These are phyloP conservation scores for Cryptus viduatorius DNA, from an alignment of 2,888 invertebrate species.

Conservation along the genomic window DNA sequence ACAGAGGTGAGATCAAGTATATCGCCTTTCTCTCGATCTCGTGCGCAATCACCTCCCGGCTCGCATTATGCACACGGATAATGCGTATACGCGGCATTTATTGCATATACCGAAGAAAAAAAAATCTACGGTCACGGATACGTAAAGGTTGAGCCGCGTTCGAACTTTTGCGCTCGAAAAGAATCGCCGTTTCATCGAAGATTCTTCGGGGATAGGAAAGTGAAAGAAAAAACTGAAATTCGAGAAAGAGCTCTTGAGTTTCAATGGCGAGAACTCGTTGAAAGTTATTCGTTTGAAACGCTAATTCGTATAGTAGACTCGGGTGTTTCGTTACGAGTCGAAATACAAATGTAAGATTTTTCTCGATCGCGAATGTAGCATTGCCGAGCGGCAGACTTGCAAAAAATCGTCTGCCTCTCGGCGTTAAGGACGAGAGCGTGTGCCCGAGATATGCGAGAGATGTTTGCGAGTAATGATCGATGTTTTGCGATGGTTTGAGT, in stretches of 20 bases:
- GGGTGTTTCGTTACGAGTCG: not conserved
- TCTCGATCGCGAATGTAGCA: conserved; percentile 19
- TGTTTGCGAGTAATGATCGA: conserved; percentile 76
- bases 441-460: conserved; percentile 58
- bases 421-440: conserved; percentile 62
- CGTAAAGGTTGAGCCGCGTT: not conserved
- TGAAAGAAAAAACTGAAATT: too few species aligned
- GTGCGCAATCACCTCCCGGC: conserved; percentile 65
- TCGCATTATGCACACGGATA: conserved; percentile 25
- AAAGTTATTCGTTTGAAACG: not conserved
- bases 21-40: conserved; percentile 68
- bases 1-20: conserved; percentile 67
- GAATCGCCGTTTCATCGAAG: not conserved
- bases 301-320: not conserved
- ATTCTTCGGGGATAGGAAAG: not conserved
- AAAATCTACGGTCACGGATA: conserved; percentile 18
- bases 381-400: conserved; percentile 48
- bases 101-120: not conserved
- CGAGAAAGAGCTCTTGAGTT: too few species aligned
- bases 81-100: not conserved
- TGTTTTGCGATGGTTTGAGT: conserved; percentile 72
- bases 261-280: too few species aligned
- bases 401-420: conserved; percentile 61
- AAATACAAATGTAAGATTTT: conserved; percentile 23
- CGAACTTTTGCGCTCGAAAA: not conserved